Base-by-base conservation (phyloP, 2,113 vertebrate species). In the Cololabis saira region DNA sequence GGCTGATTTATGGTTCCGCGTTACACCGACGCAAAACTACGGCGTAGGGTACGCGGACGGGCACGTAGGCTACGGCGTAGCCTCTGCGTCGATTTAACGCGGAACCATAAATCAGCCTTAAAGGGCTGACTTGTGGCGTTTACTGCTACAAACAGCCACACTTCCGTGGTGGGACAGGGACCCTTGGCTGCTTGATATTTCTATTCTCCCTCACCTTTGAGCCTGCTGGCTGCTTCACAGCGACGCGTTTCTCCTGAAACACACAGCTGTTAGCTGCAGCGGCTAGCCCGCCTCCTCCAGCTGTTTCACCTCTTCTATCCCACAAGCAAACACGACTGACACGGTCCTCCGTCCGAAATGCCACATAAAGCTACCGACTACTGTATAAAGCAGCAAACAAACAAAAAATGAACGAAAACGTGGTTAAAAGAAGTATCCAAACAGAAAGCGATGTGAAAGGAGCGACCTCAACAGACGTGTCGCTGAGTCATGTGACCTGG, bases 141-240 rank as follows among this genome's bases (percentile, higher is more conserved):
- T n/a, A n/a, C n/a, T n/a, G n/a, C n/a, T n/a, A n/a, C n/a, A n/a
- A n/a, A n/a, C n/a, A n/a, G n/a, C n/a, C n/a, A n/a, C n/a, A n/a
- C n/a, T n/a, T n/a, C n/a, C n/a, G n/a, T n/a, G n/a, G n/a, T n/a
- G n/a, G n/a, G n/a, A n/a, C n/a, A n/a, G n/a, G n/a, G 13, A 57
- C 57, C 13, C 13, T 3, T 4, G 24, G 45, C 22, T 42, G 33
- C 42, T n/a, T n/a, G n/a, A n/a, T n/a, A n/a, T n/a, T n/a, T n/a
- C n/a, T n/a, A n/a, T 37, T 56, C 51, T 30, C 13, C n/a, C 76
- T 78, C 71, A 84, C 86, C 83, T 72, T 53, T 19, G 27, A 12
- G 70, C 33, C 57, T 40, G 78, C 24, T 18, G 60, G 48, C 78
- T 62, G 44, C 64, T 44, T 61, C 67, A 47, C 73, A 50, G 59